Evolutionary conservation across 2,113 vertebrate genomes (phyloP), one percentile per base, ranked within the genome.

Genomic region (Gallinago undulata): DNA sequence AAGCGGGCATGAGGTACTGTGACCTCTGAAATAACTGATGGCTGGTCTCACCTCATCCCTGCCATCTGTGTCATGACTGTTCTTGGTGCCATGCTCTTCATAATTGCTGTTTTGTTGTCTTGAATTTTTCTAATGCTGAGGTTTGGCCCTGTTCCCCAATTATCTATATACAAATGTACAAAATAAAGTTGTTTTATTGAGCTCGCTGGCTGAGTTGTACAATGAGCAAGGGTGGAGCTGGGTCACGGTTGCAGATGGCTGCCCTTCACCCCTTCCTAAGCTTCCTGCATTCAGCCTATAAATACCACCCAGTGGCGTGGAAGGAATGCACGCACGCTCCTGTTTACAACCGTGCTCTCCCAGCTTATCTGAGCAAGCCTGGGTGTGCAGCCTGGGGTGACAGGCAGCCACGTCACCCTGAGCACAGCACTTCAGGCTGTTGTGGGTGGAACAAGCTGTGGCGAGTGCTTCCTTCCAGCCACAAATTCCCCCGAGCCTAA

Each of bases 171-270:
- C 95, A 98, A 97, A 96, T 98, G 98, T 98, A 98, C 97, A 98
- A 97, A 98, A 98, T 98, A 98, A 98, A 98, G 88, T 97, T 95
- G 97, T 98, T 98, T 98, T 98, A 98, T 97, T 97, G 97, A 97
- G 91, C 18, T 91, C 30, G 92, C 78, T 86, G 77, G 45, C 47
- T 55, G 66, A 64, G 31, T 70, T 84, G 27, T 88, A 60, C 59
- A 35, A 25, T 19, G 56, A 72, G 66, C 11, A 10, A 74, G 27
- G 81, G 77, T 78, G 60, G 80, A 47, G 84, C 80, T 89, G 70
- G 55, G 80, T 93, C 77, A 45, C 0, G 3, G 83, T 25, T 73
- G 35, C 63, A 57, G 27, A 15, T 30, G 62, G 21, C 19, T 86
- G 89, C 50, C 63, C 62, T 89, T 75, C 60, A 76, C 33, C 43